Conservation (phyloP, 2,797 vertebrate species). For the Pseudomugil tenellus region DNA sequence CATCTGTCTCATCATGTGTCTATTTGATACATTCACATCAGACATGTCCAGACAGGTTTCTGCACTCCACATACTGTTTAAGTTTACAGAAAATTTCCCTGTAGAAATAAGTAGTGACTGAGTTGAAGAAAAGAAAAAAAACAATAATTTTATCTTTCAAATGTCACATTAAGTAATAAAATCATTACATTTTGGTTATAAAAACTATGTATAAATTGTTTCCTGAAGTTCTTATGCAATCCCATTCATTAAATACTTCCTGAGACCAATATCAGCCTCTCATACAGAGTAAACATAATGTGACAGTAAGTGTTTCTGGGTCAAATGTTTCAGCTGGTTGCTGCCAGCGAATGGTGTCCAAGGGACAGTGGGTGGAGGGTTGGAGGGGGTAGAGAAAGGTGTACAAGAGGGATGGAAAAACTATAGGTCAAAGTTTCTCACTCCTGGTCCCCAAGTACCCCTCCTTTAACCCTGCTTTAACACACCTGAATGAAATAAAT, state of each 20-base stretch:
- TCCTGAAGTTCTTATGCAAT: constrained; percentile 6
- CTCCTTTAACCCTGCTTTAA: too few relatives aligned
- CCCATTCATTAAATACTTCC: constrained; percentile 30
- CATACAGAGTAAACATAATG: constrained; percentile 37
- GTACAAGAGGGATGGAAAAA: constrained; percentile 54
- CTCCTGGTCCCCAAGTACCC: too few relatives aligned
- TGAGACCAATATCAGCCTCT: constrained; percentile 24
- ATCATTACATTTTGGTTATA: neutral
- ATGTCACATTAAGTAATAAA: neutral
- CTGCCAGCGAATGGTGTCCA: constrained; percentile 46
- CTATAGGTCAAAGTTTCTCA: too few relatives aligned
- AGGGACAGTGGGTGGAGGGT: constrained; percentile 54
- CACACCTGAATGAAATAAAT: too few relatives aligned
- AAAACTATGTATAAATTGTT: constrained; percentile 9
- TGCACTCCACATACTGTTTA: constrained; percentile 20
- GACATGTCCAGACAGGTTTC: constrained; percentile 56
- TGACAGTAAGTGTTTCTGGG: constrained; percentile 50
- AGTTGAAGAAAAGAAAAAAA: neutral
- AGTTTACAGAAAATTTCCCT: neutral
- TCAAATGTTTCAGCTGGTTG: constrained; percentile 52
- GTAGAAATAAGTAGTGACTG: neutral
- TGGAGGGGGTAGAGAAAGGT: constrained; percentile 26
- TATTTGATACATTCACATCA: constrained; percentile 25
- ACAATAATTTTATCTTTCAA: neutral
- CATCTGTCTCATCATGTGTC: constrained; percentile 36